phyloP scores from a whole-genome alignment of 2,113 vertebrate species.

The Alces alces region DNA sequence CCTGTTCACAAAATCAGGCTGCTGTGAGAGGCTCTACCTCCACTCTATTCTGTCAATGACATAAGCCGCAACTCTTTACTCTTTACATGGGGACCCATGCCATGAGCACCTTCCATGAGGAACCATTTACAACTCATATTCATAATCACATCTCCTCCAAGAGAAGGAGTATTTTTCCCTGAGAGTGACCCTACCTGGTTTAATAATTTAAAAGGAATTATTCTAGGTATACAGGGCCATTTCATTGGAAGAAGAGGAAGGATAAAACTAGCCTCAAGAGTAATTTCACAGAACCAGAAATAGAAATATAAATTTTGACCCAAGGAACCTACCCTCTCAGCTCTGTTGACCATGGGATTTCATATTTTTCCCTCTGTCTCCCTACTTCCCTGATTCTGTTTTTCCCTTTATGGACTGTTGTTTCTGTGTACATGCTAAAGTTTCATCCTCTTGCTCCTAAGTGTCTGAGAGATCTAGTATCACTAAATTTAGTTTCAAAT shows the following conservation, averaged over 20 bases:
- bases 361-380: too few relatives aligned
- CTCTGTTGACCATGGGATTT: too few relatives aligned
- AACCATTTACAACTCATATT: background rate
- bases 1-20: background rate
- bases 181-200: background rate
- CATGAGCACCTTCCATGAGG: background rate
- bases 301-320: background rate
- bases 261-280: background rate
- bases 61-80: background rate
- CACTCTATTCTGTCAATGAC: background rate
- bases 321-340: background rate
- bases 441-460: too few relatives aligned
- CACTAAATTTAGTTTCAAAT: too few relatives aligned
- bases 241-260: background rate
- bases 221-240: background rate
- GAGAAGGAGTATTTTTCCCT: background rate
- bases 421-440: too few relatives aligned
- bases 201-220: background rate
- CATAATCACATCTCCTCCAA: too few relatives aligned
- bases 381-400: too few relatives aligned
- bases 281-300: background rate
- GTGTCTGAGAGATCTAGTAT: too few relatives aligned
- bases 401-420: too few relatives aligned
- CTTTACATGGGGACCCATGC: background rate
- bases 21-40: background rate